These are phyloP conservation scores for Chloroclysta siterata DNA, from an alignment of 2,888 invertebrate genomes.

Conservation along the genomic window DNA sequence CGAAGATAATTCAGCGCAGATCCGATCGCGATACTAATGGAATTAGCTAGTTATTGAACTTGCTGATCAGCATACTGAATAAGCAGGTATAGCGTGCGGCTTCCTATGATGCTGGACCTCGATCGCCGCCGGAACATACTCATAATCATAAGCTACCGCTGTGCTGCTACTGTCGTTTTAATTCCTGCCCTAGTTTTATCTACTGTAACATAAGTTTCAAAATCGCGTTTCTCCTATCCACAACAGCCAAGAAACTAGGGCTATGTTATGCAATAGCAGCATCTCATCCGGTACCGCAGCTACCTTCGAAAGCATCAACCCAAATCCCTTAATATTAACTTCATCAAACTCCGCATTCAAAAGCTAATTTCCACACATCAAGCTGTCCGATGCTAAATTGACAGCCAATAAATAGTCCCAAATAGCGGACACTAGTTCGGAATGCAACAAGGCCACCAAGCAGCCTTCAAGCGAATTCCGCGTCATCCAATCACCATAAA, in stretches of 20 bases:
- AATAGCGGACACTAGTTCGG: conserved; percentile 67
- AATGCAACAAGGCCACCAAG: conserved; percentile 78
- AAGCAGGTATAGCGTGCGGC: conserved; percentile 12
- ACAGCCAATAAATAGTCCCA: conserved; percentile 68
- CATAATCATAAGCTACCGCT: background rate
- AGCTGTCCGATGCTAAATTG: conserved; percentile 55
- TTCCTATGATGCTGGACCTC: conserved; percentile 7
- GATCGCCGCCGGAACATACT: background rate
- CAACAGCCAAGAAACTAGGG: background rate
- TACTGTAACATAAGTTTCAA: too few species aligned
- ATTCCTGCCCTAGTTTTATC: background rate
- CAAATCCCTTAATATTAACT: conserved; percentile 37
- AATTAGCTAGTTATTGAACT: conserved; percentile 56
- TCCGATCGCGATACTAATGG: conserved; percentile 64
- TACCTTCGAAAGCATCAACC: conserved; percentile 28
- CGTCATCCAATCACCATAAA: conserved; percentile 79
- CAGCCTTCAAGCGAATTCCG: conserved; percentile 75
- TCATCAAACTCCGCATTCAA: conserved; percentile 42
- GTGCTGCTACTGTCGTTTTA: background rate
- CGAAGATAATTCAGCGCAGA: conserved; percentile 74
- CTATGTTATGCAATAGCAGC: conserved; percentile 9
- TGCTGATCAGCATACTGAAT: conserved; percentile 34
- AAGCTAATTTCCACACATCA: conserved; percentile 53
- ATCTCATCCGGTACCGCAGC: conserved; percentile 20
- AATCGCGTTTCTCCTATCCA: background rate